These are phyloP conservation scores for Aspidoscelis tigris DNA, from an alignment of 2,113 vertebrate genomes.

Conservation along the genomic window DNA sequence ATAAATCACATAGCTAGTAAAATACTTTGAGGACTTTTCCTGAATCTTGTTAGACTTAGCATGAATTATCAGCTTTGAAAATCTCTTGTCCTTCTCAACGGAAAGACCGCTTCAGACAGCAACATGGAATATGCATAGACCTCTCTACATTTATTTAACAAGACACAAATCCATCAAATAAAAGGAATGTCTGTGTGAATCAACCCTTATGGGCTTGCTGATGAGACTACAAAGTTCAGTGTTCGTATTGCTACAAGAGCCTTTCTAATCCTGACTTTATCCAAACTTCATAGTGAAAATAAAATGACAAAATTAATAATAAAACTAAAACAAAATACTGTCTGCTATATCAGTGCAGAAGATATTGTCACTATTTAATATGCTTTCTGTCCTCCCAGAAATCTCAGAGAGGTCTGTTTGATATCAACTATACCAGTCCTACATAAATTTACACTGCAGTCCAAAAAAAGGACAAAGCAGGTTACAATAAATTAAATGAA, in stretches of 20 bases:
- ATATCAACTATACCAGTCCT: background rate
- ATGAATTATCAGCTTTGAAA: constrained; percentile 47
- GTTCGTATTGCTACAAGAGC: background rate
- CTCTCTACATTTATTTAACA: background rate
- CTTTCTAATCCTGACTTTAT: no score
- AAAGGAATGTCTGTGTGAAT: background rate
- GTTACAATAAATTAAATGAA: background rate
- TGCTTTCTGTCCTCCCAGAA: no score
- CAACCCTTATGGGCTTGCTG: background rate
- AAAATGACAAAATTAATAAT: no score
- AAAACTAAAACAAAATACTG: no score
- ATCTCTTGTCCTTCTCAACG: background rate
- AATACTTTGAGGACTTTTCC: constrained; percentile 46
- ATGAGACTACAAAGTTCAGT: background rate
- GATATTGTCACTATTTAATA: no score
- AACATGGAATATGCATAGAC: background rate
- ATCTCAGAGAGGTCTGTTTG: no score
- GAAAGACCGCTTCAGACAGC: background rate
- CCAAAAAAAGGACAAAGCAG: background rate
- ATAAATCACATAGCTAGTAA: constrained; percentile 44
- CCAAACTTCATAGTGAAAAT: no score
- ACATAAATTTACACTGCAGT: background rate
- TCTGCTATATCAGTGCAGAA: no score
- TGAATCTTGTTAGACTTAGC: no score
- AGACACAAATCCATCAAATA: background rate